phyloP scores from a whole-genome alignment of 2,888 invertebrate genomes.

The Noctua comes region DNA sequence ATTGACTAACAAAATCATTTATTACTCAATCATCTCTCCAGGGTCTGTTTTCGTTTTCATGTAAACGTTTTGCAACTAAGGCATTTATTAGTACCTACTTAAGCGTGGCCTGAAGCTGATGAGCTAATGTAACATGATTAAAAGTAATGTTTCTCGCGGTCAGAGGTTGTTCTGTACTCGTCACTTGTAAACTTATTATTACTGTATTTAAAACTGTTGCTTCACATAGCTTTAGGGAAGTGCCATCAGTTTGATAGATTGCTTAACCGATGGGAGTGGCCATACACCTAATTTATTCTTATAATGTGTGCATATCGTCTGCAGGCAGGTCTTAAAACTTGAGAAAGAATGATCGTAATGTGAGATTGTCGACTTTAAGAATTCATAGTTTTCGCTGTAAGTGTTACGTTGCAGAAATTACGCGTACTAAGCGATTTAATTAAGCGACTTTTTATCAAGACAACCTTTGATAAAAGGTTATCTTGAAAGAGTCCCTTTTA shows the following conservation, averaged over 20 bases:
- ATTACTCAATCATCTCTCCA: neutral
- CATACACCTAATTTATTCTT: slow-evolving; percentile 7
- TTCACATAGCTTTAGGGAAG: slow-evolving; percentile 50
- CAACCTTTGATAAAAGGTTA: neutral
- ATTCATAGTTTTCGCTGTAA: neutral
- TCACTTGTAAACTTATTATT: slow-evolving; percentile 36
- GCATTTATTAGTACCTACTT: slow-evolving; percentile 13
- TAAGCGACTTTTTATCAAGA: too few relatives aligned
- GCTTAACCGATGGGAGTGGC: slow-evolving; percentile 17
- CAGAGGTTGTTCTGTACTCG: slow-evolving; percentile 50
- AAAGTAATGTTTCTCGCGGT: slow-evolving; percentile 41
- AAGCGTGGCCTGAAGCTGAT: slow-evolving; percentile 44
- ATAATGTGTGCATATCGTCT: neutral
- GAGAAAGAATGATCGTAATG: neutral
- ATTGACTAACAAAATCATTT: neutral
- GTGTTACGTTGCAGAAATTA: neutral
- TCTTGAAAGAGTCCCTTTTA: neutral
- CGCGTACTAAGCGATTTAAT: too few relatives aligned
- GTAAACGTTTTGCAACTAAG: slow-evolving; percentile 34
- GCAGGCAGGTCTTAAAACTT: neutral
- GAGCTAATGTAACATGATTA: slow-evolving; percentile 23
- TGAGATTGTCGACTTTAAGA: neutral
- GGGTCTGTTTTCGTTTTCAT: neutral
- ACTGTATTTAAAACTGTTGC: slow-evolving; percentile 48
- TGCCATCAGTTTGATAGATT: slow-evolving; percentile 37